Evolutionary conservation across 35 echinoderm and acorn worm genomes (phyloP).

Genomic region (Holothuria glaberrima): DNA sequence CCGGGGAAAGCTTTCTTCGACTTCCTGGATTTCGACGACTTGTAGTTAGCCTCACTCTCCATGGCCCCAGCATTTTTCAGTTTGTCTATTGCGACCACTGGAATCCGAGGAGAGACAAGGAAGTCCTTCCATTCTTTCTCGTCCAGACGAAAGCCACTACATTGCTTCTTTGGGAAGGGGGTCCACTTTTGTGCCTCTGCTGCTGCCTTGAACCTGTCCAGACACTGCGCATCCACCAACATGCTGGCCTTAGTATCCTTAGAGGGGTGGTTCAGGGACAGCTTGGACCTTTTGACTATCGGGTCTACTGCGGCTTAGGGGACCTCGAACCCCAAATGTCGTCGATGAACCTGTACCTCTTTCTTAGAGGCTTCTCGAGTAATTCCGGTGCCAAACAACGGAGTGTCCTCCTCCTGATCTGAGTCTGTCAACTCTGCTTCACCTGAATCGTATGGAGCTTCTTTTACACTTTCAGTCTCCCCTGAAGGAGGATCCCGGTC

Average conservation of each 20-base stretch:
- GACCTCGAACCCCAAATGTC: background rate
- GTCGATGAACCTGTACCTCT: background rate
- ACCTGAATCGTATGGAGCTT: background rate
- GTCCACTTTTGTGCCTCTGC: too few species aligned
- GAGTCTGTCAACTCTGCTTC: background rate
- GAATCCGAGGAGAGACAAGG: background rate
- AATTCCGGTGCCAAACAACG: conserved; percentile 16
- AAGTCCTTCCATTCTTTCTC: background rate
- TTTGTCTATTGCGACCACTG: background rate
- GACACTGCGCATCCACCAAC: background rate
- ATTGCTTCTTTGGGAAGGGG: too few species aligned
- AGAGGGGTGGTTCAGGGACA: background rate
- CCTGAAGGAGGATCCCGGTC: background rate
- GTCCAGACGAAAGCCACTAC: too few species aligned
- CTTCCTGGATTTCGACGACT: background rate
- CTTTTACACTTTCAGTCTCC: background rate
- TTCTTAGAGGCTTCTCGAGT: background rate
- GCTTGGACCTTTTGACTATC: background rate
- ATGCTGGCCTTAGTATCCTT: conserved; percentile 3
- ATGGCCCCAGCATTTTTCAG: conserved; percentile 9
- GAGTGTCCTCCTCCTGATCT: background rate
- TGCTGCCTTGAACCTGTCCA: background rate
- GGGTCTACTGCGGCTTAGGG: background rate
- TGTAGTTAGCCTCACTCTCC: conserved; percentile 7
- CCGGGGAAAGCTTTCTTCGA: background rate